Evolutionary conservation across 1,140 invertebrate species (phyloP).

Genomic region (Fragariocoptes setiger): DNA sequence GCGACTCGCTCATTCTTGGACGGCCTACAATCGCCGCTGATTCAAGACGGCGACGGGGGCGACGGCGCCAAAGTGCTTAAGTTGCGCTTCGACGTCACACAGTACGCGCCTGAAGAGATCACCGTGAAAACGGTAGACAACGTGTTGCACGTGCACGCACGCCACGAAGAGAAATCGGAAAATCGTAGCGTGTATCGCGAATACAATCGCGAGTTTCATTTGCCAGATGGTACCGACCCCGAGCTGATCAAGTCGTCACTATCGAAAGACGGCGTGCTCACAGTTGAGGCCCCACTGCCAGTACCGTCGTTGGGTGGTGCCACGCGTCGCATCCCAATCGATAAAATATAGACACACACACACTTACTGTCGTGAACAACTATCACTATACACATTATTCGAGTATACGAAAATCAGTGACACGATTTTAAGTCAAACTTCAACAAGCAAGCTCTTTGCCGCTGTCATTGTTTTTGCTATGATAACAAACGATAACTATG

Average conservation of each 20-base stretch:
- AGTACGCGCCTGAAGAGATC: conserved; percentile 76
- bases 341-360: too few relatives aligned
- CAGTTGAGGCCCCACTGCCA: conserved; percentile 61
- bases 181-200: conserved; percentile 75
- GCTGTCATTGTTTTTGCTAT: too few relatives aligned
- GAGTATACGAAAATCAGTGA: too few relatives aligned
- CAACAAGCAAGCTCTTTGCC: too few relatives aligned
- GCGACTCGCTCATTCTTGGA: not conserved
- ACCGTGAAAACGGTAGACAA: conserved; percentile 84
- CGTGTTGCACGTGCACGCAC: conserved; percentile 69
- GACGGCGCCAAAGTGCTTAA: conserved; percentile 40
- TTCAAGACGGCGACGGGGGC: conserved; percentile 45
- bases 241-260: conserved; percentile 61
- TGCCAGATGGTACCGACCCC: conserved; percentile 64
- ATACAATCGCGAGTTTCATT: conserved; percentile 73
- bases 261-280: conserved; percentile 65
- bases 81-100: conserved; percentile 66
- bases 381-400: too few relatives aligned
- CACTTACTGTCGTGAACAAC: too few relatives aligned
- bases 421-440: too few relatives aligned
- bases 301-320: not conserved
- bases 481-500: too few relatives aligned
- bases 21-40: conserved; percentile 35
- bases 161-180: conserved; percentile 77
- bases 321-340: too few relatives aligned